phyloP scores from a whole-genome alignment of 2,797 vertebrate genomes.

The Mionectes olivaceus region DNA sequence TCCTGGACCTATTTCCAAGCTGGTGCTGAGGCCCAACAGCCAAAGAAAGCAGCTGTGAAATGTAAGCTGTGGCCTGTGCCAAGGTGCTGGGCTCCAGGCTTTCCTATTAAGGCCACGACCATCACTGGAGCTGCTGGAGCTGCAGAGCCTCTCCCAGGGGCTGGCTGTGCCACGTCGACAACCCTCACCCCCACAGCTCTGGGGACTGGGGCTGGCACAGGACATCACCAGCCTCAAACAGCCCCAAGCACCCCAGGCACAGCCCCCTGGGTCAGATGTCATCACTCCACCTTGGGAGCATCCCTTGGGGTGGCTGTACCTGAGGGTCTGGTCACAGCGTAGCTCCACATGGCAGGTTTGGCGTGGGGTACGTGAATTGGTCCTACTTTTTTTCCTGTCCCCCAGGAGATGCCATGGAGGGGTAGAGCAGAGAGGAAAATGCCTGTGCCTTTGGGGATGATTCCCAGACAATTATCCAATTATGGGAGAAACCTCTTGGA shows the following conservation, averaged over 20 bases:
- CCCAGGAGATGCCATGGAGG: not conserved
- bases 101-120: conserved; percentile 74
- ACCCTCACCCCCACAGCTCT: accelerated
- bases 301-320: not conserved
- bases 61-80: conserved; percentile 61
- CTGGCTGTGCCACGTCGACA: not conserved
- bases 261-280: not conserved
- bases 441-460: not conserved
- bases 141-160: not conserved
- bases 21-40: conserved; percentile 49
- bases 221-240: not conserved
- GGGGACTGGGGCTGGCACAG: not conserved
- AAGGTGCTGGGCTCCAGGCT: conserved; percentile 57
- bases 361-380: accelerated
- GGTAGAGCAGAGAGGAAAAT: not conserved
- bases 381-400: not conserved
- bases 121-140: conserved; percentile 44
- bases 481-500: conserved; percentile 34
- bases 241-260: not conserved
- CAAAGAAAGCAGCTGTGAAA: conserved; percentile 71
- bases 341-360: not conserved
- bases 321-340: accelerated
- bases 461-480: conserved; percentile 38
- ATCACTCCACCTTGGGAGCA: not conserved
- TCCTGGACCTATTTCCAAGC: conserved; percentile 29